A percentile compares a stretch with the other conserved stretches of the same genome.
phyloP scores from a whole-genome alignment of 2,797 vertebrate genomes.

The Sorex maritimensis region DNA sequence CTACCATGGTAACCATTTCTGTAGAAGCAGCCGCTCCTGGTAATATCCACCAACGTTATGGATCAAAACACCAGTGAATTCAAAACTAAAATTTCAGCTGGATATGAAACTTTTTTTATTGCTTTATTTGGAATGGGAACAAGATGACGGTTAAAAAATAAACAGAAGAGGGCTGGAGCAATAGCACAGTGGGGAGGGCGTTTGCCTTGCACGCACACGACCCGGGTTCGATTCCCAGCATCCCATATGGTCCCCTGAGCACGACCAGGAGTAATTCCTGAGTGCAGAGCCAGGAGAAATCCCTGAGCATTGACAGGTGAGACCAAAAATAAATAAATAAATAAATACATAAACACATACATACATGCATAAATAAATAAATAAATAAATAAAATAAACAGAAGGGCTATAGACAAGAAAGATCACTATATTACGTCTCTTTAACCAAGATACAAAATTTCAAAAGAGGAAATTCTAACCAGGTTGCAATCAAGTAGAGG shows the following conservation, averaged over 20 bases:
- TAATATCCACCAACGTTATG: background rate
- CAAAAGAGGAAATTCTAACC: conserved; percentile 42
- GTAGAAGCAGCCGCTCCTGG: background rate
- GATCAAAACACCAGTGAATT: background rate
- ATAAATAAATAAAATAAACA: background rate
- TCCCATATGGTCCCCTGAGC: no score
- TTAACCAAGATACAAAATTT: conserved; percentile 39
- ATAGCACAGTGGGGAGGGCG: no score
- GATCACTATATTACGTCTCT: background rate
- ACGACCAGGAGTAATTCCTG: no score
- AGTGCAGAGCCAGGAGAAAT: no score
- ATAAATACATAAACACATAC: background rate
- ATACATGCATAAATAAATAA: background rate
- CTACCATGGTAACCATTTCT: conserved; percentile 20
- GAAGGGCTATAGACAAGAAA: background rate
- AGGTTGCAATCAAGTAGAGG: background rate
- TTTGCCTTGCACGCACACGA: no score
- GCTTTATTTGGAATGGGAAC: background rate
- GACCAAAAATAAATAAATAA: no score
- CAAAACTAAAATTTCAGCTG: conserved; percentile 50
- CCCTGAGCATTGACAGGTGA: no score
- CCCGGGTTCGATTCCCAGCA: no score
- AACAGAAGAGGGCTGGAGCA: background rate
- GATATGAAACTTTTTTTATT: background rate
- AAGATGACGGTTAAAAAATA: background rate